Conservation (phyloP, 2,888 invertebrate species). For the Acanthococcus lagerstroemiae region DNA sequence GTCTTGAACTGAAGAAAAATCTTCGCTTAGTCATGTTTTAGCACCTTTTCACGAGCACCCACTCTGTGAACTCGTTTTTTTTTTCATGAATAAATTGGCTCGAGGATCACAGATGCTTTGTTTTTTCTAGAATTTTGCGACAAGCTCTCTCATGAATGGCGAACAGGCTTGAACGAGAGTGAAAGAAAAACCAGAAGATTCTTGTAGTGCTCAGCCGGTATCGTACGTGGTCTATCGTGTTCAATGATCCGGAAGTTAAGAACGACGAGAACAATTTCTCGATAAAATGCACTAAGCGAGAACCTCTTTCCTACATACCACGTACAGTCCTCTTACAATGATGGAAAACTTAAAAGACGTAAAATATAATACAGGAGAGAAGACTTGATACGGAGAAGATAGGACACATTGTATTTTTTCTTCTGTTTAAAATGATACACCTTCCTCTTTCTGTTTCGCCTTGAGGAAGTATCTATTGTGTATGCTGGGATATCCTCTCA, state of each 20-base stretch:
- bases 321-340: slow-evolving; percentile 13
- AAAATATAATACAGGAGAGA: slow-evolving; percentile 14
- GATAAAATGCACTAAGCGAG: slow-evolving; percentile 14
- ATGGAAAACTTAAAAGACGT: slow-evolving; percentile 26
- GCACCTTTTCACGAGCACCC: no score
- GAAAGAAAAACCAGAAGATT: no score
- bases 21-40: no score
- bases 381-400: slow-evolving; percentile 25
- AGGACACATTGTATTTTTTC: slow-evolving; percentile 26
- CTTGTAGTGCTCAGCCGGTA: no score
- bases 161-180: no score
- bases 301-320: slow-evolving; percentile 10
- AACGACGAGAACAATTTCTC: slow-evolving; percentile 20
- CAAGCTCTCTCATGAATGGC: no score
- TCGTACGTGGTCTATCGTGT: slow-evolving; percentile 21
- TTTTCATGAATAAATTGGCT: no score
- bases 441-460: slow-evolving; percentile 19
- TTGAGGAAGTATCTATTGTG: slow-evolving; percentile 26
- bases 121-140: no score
- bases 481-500: slow-evolving; percentile 23
- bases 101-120: no score
- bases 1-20: no score
- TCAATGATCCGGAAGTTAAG: slow-evolving; percentile 26
- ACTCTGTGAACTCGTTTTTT: no score
- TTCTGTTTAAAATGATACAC: slow-evolving; percentile 23